Conservation (phyloP, 2,888 invertebrate species). For the Exocentrus adspersus region DNA sequence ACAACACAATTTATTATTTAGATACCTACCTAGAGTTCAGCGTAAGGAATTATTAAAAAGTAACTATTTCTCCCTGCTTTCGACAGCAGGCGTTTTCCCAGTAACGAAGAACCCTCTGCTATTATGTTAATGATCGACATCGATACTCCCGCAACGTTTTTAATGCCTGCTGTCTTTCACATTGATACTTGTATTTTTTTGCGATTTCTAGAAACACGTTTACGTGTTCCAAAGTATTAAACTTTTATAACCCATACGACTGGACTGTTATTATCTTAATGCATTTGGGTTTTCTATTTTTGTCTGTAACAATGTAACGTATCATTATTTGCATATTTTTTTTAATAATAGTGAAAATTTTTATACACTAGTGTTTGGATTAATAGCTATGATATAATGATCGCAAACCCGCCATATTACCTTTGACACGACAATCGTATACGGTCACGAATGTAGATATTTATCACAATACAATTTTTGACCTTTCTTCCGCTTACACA, state of each 20-base stretch:
- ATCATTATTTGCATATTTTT: constrained; percentile 50
- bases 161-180: constrained; percentile 51
- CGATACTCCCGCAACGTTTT: constrained; percentile 48
- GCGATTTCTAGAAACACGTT: constrained; percentile 29
- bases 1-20: constrained; percentile 17
- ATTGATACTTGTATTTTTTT: constrained; percentile 44
- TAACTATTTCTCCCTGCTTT: constrained; percentile 46
- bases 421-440: constrained; percentile 59
- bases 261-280: constrained; percentile 51
- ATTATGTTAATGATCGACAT: constrained; percentile 55
- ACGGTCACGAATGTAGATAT: constrained; percentile 60
- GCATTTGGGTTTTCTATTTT: constrained; percentile 34
- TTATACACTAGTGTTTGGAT: constrained; percentile 28
- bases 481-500: constrained; percentile 21
- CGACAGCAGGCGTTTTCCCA: constrained; percentile 51
- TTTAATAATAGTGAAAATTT: constrained; percentile 41
- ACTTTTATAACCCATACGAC: constrained; percentile 46
- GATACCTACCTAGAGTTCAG: constrained; percentile 14
- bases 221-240: constrained; percentile 49
- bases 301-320: constrained; percentile 31
- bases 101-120: constrained; percentile 46
- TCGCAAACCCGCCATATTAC: constrained; percentile 55
- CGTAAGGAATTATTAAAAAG: constrained; percentile 47
- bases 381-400: constrained; percentile 41
- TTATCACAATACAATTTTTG: constrained; percentile 49